Percentiles rank a stretch among this genome's conserved stretches.
phyloP scores from a whole-genome alignment of 2,888 invertebrate genomes.

The Melipona bicolor region DNA sequence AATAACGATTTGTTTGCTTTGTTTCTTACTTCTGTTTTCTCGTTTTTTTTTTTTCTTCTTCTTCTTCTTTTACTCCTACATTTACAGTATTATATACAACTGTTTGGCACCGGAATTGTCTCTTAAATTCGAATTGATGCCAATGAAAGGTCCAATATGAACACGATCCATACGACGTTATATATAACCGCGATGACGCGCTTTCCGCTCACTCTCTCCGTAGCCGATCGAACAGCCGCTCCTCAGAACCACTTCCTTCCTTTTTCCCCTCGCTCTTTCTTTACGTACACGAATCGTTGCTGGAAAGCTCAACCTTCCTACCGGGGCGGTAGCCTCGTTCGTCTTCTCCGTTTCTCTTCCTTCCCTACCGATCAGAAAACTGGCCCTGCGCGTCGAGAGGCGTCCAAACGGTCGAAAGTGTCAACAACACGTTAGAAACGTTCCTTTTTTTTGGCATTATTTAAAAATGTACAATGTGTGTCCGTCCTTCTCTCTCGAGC shows the following conservation, averaged over 20 bases:
- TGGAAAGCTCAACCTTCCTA: constrained; percentile 12
- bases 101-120: constrained; percentile 82
- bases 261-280: not conserved
- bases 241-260: not conserved
- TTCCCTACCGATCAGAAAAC: not conserved
- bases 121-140: constrained; percentile 63
- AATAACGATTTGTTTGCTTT: constrained; percentile 51
- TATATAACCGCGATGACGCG: not conserved
- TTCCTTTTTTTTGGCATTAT: constrained; percentile 71
- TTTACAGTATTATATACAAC: constrained; percentile 83
- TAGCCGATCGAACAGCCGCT: constrained; percentile 22
- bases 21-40: constrained; percentile 47
- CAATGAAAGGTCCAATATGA: constrained; percentile 65
- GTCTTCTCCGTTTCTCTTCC: not conserved
- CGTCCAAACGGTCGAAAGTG: constrained; percentile 66
- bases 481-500: constrained; percentile 56
- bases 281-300: constrained; percentile 6
- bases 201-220: not conserved
- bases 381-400: constrained; percentile 42
- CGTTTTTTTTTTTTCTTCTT: constrained; percentile 48
- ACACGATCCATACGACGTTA: constrained; percentile 45
- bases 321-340: not conserved
- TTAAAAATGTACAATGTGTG: constrained; percentile 69
- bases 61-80: constrained; percentile 67
- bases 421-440: constrained; percentile 63